Evolutionary conservation across 2,797 vertebrate species (phyloP), one percentile per base, ranked within the genome.

Genomic region (Alcedo quadribrachys): DNA sequence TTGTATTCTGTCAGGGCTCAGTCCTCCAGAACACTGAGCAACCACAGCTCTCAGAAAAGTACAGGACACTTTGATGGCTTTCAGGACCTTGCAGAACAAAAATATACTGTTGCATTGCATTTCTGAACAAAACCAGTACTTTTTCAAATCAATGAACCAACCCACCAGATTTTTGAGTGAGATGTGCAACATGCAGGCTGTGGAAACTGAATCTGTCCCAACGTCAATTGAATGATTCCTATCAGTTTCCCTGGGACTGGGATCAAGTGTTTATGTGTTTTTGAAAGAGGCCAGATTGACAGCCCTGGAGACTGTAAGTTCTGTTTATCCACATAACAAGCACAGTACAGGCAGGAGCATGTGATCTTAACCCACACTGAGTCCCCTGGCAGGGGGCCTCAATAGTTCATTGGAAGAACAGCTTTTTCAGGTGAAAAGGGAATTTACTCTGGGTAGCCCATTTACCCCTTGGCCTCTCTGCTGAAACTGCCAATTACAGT

Each of bases 291-390:
- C 20, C 53, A 74, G 55, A 81, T 10, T 88, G 75, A 75, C 68
- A 78, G 40, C 74, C 74, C 65, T 32, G 27, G 51, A 60, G 63
- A 85, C 73, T n/a, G 0, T 28, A 19, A 73, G 4, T 65, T 83
- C 65, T 77, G 66, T 83, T 93, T 93, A 86, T 81, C 65, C 61
- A 83, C 30, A 57, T 76, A 93, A 73, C 43, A 79, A 62, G 76
- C 66, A 33, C 30, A 78, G 42, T 18, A 32, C 40, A 81, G 57
- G 42, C 73, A 79, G 77, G 11, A 82, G 54, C 58, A 81, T 63
- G 77, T 35, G 69, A 54, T 91, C 55, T 76, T 63, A 83, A 86
- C 65, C 74, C 65, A 53, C 46, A 21, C 7, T 2, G 12, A 77
- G 46, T 46, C 30, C 81, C 78, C 37, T 77, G 51, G 32, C 27